These are phyloP conservation scores for Lissocephala sabroskyi DNA, from an alignment of 2,888 invertebrate genomes.

Conservation along the genomic window DNA sequence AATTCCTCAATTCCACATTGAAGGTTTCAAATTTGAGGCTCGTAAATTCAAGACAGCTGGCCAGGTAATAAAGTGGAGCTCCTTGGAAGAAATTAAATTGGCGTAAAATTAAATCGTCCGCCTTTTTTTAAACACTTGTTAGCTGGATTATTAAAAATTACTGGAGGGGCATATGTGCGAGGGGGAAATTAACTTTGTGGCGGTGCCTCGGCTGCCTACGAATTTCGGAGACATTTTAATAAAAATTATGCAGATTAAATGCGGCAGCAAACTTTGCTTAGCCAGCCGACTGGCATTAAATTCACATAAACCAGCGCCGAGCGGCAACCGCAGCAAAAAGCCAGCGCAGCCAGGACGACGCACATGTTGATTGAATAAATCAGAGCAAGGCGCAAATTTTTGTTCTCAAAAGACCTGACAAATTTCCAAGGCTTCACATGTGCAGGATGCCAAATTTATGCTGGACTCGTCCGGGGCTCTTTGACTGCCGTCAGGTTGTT, in stretches of 20 bases:
- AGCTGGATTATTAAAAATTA: no score
- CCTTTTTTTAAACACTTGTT: no score
- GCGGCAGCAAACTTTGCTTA: constrained; percentile 45
- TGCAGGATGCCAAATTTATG: constrained; percentile 36
- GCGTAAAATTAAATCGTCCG: no score
- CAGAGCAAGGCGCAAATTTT: constrained; percentile 42
- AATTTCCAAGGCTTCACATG: background rate
- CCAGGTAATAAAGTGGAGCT: no score
- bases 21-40: no score
- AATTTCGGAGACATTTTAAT: constrained; percentile 26
- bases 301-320: constrained; percentile 39
- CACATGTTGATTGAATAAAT: constrained; percentile 60
- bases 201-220: no score
- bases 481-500: constrained; percentile 34
- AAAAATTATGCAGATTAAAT: constrained; percentile 63
- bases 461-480: constrained; percentile 1
- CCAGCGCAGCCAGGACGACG: constrained; percentile 33
- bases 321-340: constrained; percentile 5
- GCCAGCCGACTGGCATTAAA: constrained; percentile 51
- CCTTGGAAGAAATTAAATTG: no score
- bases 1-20: no score
- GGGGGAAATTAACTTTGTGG: no score
- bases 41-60: no score
- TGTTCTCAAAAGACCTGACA: background rate
- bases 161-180: no score